Base-by-base conservation (phyloP, 2,888 invertebrate species). In the Pristionchus arcanus region DNA sequence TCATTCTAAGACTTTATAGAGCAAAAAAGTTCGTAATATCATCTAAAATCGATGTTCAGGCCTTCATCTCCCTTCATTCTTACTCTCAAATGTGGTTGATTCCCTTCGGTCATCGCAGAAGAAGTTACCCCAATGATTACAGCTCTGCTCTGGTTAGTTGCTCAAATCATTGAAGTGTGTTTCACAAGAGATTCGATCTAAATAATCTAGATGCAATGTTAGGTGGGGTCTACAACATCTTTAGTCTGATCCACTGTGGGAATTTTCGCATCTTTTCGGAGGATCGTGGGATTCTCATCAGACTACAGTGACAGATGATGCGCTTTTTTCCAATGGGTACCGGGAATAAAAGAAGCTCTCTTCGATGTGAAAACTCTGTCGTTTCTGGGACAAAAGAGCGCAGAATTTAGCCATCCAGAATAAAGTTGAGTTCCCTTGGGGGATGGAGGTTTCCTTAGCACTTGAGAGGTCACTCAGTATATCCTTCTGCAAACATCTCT, bases 81-180 rank as follows among this genome's bases (percentile, higher is more conserved):
- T 94, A 94, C 89, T 94, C 94, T 2, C 94, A 94, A 91, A 94
- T 94, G 92, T 94, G 94, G 94, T 90, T 95, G 34, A 92, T 94
- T 90, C 94, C 94, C n/a, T 93, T 92, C 86, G 94, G 94, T 21
- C 95, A 94, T 87, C 89, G 93, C 68, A 94, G 93, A 88, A 91
- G 93, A 71, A 91, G 92, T 83, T 94, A 94, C 85, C 94, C 94
- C 15, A 91, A 93, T 55, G 94, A 94, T 87, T 94, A 93, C 91
- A 91, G 91, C 49, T 93, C 93, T n/a, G 92, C 93, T 16, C 90
- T 95, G 91, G 92, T 92, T n/a, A 53, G 90, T 87, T 25, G 34
- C 34, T 71, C 66, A 66, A 1, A n/a, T 7, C 25, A 25, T n/a
- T 63, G 0, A n/a, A 63, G 25, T 63, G 3, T n/a, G 2, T 63